Evolutionary conservation across 2,888 invertebrate species (phyloP), one percentile per base, ranked within the genome.

Genomic region (Athalia rosae): DNA sequence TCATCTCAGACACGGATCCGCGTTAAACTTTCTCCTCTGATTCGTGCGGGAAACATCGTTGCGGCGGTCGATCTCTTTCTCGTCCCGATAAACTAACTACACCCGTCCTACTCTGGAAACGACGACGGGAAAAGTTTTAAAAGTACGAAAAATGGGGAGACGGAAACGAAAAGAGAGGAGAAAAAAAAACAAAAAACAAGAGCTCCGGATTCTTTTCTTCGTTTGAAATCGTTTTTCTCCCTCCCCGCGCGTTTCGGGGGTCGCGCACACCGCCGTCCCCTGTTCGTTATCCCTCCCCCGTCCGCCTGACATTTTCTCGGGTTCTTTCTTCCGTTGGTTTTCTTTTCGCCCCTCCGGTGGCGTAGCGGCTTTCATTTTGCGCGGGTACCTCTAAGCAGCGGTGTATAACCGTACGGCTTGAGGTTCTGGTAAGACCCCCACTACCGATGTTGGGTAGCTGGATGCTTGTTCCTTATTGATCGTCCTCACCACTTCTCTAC

Each of bases 351-450:
- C 11, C n/a, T 7, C 11, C 11, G 53, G 53, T 53, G 11, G 53
- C 53, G 28, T 28, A 28, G 28, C 28, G 28, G 28, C 28, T 28
- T 28, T 28, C 28, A 28, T 28, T 28, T 28, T 28, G 28, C 28
- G 28, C 28, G 41, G 41, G 28, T 28, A 28, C 53, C 53, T 53
- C 87, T 87, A 88, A 89, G 89, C 88, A 87, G 83, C 83, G 83
- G 53, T 11, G 53, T 28, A 28, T 28, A 28, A n/a, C 53, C 53
- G 11, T n/a, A n/a, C 53, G 85, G 87, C 88, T 86, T 87, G 88
- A 88, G 88, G 87, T 86, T 86, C 87, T 88, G 88, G 87, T 85
- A 88, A 89, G 88, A 87, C 85, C 88, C 89, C 89, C 89, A 86
- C 88, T 87, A 87, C 69, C 67, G 79, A 48, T 76, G 73, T 77